phyloP scores from a whole-genome alignment of 2,797 vertebrate genomes.

The Macrochelys suwanniensis region DNA sequence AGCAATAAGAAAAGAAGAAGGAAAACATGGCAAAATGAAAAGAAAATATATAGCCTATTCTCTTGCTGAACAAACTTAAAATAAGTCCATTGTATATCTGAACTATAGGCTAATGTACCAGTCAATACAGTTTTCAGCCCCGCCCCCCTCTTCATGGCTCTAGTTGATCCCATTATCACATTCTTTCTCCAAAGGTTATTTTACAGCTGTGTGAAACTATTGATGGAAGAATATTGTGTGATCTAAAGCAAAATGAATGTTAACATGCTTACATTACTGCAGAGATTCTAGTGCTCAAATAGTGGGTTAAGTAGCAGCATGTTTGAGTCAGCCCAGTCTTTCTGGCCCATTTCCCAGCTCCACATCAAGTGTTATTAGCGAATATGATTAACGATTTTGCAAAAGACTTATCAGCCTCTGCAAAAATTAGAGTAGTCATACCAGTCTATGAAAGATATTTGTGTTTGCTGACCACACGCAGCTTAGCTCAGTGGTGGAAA shows the following conservation, averaged over 20 bases:
- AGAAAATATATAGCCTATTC: not conserved
- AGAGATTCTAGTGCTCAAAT: not conserved
- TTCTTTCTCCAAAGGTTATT: not conserved
- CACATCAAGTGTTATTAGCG: not conserved
- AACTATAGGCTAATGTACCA: not conserved
- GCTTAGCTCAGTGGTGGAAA: not conserved
- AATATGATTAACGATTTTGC: not conserved
- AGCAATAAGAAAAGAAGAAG: not conserved
- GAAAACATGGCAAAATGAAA: not conserved
- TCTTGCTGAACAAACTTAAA: not conserved
- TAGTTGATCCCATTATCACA: rapidly evolving
- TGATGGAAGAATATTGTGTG: not conserved
- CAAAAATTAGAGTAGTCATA: not conserved
- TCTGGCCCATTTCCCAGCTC: not conserved
- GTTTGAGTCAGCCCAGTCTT: not conserved
- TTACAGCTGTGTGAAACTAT: not conserved
- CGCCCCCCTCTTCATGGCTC: not conserved
- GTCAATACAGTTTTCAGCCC: not conserved
- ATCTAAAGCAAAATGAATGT: not conserved
- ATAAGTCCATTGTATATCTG: not conserved
- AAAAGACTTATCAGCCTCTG: not conserved
- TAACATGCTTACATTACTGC: not conserved
- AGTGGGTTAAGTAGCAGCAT: not conserved
- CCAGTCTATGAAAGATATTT: not conserved
- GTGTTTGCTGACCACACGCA: not conserved